Conservation (phyloP, 2,797 vertebrate species). For the Myoxocephalus aenaeus region DNA sequence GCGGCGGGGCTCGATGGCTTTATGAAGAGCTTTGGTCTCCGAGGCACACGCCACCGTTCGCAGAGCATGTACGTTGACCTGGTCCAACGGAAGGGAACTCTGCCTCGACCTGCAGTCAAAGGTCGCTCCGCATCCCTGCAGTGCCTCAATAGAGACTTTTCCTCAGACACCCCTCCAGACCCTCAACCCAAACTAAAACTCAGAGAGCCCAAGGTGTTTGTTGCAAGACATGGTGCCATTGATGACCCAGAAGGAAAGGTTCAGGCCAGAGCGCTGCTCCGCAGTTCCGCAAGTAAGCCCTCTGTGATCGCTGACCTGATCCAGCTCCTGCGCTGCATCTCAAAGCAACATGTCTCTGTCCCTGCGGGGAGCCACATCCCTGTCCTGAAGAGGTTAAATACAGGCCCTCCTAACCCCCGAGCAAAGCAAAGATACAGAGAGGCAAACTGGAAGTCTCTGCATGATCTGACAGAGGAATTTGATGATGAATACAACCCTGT, state of each 20-base stretch:
- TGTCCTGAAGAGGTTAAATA: constrained; percentile 59
- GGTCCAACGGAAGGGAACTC: constrained; percentile 66
- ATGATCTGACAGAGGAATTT: constrained; percentile 83
- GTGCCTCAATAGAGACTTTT: constrained; percentile 71
- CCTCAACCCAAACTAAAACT: constrained; percentile 48
- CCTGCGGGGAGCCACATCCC: constrained; percentile 81
- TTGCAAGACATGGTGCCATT: constrained; percentile 20
- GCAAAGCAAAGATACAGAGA: constrained; percentile 49
- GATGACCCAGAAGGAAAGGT: constrained; percentile 46
- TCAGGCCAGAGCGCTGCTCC: constrained; percentile 56
- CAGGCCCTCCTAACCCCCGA: constrained; percentile 12
- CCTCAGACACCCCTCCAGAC: constrained; percentile 38
- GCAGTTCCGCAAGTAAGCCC: constrained; percentile 54
- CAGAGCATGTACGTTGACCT: constrained; percentile 80
- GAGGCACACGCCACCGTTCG: constrained; percentile 44
- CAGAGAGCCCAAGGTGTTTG: constrained; percentile 46
- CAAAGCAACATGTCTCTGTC: constrained; percentile 61
- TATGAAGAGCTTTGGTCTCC: constrained; percentile 56
- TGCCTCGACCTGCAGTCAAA: constrained; percentile 60
- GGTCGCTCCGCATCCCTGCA: constrained; percentile 74
- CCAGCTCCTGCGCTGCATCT: constrained; percentile 76
- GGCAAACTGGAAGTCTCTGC: constrained; percentile 71
- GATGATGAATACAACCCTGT: constrained; percentile 82
- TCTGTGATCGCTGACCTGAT: constrained; percentile 80
- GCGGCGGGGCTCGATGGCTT: constrained; percentile 27